Conservation (phyloP, 1,140 invertebrate species). For the Drosophila ohnishii region DNA sequence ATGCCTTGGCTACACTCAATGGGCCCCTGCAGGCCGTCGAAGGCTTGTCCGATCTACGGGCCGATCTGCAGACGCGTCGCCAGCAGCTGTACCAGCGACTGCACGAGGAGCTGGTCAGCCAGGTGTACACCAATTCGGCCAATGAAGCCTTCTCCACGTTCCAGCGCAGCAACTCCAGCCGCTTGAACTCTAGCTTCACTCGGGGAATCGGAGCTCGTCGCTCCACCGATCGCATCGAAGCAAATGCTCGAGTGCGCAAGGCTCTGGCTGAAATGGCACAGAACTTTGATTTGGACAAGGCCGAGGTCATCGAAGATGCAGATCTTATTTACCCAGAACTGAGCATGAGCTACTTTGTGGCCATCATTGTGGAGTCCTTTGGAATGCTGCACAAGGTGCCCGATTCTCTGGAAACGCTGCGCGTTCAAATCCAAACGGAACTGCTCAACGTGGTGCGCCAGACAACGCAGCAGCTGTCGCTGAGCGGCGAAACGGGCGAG, state of each 20-base stretch:
- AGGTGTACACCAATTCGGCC: constrained; percentile 89
- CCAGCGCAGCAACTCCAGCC: constrained; percentile 86
- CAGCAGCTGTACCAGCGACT: constrained; percentile 89
- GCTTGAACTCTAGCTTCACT: constrained; percentile 85
- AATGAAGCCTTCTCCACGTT: constrained; percentile 84
- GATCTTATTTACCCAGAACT: constrained; percentile 87
- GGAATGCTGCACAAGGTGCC: constrained; percentile 92
- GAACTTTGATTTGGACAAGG: constrained; percentile 73
- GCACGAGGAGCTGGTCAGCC: constrained; percentile 89
- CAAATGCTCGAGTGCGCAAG: constrained; percentile 82
- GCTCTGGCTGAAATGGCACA: constrained; percentile 83
- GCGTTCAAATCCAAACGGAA: constrained; percentile 91
- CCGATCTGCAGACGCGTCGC: constrained; percentile 89
- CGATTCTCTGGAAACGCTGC: constrained; percentile 92
- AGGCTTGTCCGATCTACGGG: constrained; percentile 90
- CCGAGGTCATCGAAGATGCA: constrained; percentile 86
- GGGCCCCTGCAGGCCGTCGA: constrained; percentile 90
- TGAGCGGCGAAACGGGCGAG: constrained; percentile 61
- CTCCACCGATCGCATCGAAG: constrained; percentile 84
- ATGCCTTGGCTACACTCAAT: constrained; percentile 87
- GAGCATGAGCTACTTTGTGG: constrained; percentile 89
- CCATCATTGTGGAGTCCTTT: constrained; percentile 93
- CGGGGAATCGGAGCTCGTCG: constrained; percentile 84
- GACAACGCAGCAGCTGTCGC: constrained; percentile 89
- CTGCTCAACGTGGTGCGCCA: constrained; percentile 89